phyloP scores from a whole-genome alignment of 2,113 vertebrate species.

The Steatornis caripensis region DNA sequence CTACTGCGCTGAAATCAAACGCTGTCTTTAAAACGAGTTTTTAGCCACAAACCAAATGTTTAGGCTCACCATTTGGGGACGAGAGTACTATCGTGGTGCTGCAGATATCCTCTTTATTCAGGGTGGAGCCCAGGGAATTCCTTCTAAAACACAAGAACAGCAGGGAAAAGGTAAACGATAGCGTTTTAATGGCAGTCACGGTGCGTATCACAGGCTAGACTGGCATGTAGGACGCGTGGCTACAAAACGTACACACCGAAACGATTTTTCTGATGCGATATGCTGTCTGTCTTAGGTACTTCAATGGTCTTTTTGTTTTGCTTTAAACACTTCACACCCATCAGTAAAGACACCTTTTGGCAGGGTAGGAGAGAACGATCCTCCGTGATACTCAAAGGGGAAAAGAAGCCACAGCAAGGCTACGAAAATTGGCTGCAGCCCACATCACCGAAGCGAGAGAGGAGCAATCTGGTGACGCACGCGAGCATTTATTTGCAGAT shows the following conservation, averaged over 20 bases:
- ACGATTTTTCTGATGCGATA: neutral
- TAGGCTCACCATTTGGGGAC: neutral
- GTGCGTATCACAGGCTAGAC: neutral
- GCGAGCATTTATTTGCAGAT: neutral
- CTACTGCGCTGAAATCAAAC: neutral
- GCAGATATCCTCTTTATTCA: neutral
- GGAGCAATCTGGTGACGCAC: neutral
- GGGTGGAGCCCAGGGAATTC: neutral
- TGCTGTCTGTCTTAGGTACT: neutral
- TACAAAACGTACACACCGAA: neutral
- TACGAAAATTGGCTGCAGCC: neutral
- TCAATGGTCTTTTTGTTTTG: neutral
- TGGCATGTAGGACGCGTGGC: neutral
- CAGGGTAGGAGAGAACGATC: neutral
- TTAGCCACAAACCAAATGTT: neutral
- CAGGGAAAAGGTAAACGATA: neutral
- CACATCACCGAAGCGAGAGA: no score
- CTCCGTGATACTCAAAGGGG: neutral
- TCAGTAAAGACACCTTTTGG: neutral
- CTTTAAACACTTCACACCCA: neutral
- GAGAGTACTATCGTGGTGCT: neutral
- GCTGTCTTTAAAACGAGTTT: neutral
- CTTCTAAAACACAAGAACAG: neutral
- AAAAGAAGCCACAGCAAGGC: neutral
- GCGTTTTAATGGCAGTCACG: neutral